A percentile compares a stretch with the other conserved stretches of the same genome.
phyloP scores from a whole-genome alignment of 2,797 vertebrate species.

The Mionectes olivaceus region DNA sequence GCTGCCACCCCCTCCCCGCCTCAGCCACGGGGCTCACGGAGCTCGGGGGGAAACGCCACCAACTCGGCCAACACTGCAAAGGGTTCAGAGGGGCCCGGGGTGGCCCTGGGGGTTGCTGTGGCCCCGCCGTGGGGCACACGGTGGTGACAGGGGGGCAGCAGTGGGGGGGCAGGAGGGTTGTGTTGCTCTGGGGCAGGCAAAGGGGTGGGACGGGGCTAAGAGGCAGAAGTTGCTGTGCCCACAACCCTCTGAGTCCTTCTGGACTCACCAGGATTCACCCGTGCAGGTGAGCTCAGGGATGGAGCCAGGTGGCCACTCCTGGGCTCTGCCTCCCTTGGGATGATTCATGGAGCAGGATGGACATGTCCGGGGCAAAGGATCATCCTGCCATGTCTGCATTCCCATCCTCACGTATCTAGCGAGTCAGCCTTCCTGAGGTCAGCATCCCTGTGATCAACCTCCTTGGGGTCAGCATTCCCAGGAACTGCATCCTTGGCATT shows the following conservation, averaged over 20 bases:
- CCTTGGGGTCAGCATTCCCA: neutral
- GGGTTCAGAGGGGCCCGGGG: neutral
- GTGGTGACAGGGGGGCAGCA: neutral
- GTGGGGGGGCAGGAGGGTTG: neutral
- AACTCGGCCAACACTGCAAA: rapidly evolving
- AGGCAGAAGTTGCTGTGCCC: neutral
- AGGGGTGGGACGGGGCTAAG: neutral
- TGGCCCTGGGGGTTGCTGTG: neutral
- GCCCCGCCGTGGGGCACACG: neutral
- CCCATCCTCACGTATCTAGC: neutral
- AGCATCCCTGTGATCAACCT: neutral
- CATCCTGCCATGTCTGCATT: neutral
- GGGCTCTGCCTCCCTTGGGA: neutral
- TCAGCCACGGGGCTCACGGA: rapidly evolving
- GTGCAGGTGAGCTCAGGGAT: neutral
- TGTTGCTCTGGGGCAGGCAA: rapidly evolving
- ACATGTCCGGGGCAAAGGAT: rapidly evolving
- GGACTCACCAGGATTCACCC: neutral
- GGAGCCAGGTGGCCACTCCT: neutral
- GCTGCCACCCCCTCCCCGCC: neutral
- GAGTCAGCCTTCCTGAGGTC: neutral
- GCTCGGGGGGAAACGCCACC: neutral
- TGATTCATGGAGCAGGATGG: neutral
- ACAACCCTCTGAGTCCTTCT: neutral
- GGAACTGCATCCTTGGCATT: neutral